phyloP scores from a whole-genome alignment of 2,888 invertebrate species.

The Allygus modestus region DNA sequence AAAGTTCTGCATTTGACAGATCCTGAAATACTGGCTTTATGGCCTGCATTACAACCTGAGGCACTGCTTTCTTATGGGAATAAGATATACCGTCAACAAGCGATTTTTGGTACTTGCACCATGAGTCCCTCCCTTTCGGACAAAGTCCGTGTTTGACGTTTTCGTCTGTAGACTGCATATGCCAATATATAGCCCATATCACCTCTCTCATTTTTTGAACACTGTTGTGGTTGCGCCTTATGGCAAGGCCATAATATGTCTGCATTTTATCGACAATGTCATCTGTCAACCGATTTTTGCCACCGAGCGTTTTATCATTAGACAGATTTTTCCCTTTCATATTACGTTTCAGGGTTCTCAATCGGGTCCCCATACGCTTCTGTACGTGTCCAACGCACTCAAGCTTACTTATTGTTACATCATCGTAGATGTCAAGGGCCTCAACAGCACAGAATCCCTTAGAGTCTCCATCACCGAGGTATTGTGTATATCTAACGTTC shows the following conservation, averaged over 20 bases:
- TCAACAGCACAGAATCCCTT: slow-evolving; percentile 47
- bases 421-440: slow-evolving; percentile 59
- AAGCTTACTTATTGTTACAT: slow-evolving; percentile 45
- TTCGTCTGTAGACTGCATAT: slow-evolving; percentile 69
- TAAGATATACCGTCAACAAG: slow-evolving; percentile 7
- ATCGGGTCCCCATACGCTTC: slow-evolving; percentile 65
- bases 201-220: slow-evolving; percentile 69
- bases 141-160: slow-evolving; percentile 69
- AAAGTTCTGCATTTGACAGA: slow-evolving; percentile 12
- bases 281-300: slow-evolving; percentile 68
- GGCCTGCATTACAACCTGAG: neutral
- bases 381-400: slow-evolving; percentile 17
- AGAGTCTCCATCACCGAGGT: slow-evolving; percentile 62
- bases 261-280: slow-evolving; percentile 69
- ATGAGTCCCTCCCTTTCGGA: slow-evolving; percentile 66
- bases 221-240: slow-evolving; percentile 67
- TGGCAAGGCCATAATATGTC: slow-evolving; percentile 70
- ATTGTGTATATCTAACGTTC: slow-evolving; percentile 54
- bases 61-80: slow-evolving; percentile 48
- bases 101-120: slow-evolving; percentile 69
- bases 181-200: slow-evolving; percentile 70
- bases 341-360: slow-evolving; percentile 52
- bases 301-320: slow-evolving; percentile 65
- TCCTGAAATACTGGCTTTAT: slow-evolving; percentile 34
- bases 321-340: neutral